Conservation (phyloP, 2,797 vertebrate species). For the Pangasius krempfi region DNA sequence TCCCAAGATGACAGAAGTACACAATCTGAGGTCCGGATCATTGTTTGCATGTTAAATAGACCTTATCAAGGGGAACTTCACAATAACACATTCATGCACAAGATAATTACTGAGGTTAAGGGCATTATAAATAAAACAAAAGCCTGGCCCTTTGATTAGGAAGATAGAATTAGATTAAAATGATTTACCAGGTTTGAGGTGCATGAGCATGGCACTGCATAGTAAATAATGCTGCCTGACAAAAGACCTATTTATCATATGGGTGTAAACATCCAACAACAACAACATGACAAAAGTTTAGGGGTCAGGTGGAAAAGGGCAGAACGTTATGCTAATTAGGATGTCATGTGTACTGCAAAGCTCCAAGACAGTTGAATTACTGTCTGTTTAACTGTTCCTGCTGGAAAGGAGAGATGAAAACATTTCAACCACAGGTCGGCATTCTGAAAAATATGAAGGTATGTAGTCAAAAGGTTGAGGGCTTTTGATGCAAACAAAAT, state of each 20-base stretch:
- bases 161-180: conserved; percentile 65
- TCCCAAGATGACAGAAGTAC: conserved; percentile 22
- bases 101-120: conserved; percentile 69
- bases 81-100: conserved; percentile 60
- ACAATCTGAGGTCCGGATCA: conserved; percentile 53
- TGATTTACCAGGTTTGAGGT: conserved; percentile 64
- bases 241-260: conserved; percentile 48
- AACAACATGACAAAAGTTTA: conserved; percentile 48
- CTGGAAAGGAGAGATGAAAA: background rate
- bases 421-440: background rate
- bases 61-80: conserved; percentile 58
- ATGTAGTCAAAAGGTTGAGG: background rate
- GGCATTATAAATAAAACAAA: conserved; percentile 68
- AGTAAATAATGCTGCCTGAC: conserved; percentile 66
- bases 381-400: background rate
- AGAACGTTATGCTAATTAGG: conserved; percentile 30
- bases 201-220: conserved; percentile 60
- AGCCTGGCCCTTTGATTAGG: conserved; percentile 54
- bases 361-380: background rate
- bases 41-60: conserved; percentile 66
- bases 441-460: background rate
- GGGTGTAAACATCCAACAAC: conserved; percentile 53
- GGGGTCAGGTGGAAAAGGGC: conserved; percentile 22
- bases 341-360: background rate
- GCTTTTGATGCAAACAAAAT: background rate